phyloP scores from a whole-genome alignment of 2,797 vertebrate genomes.

The Heliangelus exortis region DNA sequence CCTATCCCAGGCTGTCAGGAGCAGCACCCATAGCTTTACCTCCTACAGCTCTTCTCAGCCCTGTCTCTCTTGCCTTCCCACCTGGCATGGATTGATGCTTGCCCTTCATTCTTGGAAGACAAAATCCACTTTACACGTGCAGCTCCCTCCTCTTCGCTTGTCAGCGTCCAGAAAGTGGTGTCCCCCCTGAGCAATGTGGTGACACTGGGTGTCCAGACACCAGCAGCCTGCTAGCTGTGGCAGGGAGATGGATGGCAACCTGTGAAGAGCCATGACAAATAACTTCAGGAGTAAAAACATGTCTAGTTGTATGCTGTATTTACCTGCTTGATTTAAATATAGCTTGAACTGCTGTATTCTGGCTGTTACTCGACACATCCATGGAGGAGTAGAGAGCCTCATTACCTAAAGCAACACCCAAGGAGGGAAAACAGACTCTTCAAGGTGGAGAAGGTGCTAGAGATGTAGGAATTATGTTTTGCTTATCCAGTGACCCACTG shows the following conservation, averaged over 20 bases:
- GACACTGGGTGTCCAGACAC: not conserved
- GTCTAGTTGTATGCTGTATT: not conserved
- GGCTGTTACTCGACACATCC: not conserved
- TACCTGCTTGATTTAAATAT: not conserved
- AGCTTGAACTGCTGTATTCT: not conserved
- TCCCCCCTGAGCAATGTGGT: not conserved
- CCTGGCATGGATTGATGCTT: not conserved
- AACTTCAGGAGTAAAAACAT: not conserved
- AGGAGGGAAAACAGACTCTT: not conserved
- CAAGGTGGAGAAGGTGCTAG: not conserved
- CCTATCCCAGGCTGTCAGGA: not conserved
- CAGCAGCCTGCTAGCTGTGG: not conserved
- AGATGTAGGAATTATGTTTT: not conserved
- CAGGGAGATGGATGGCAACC: not conserved
- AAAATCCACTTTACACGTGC: not conserved
- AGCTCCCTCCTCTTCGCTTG: not conserved
- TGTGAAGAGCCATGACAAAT: not conserved
- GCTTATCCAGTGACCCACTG: not conserved
- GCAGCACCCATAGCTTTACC: not conserved
- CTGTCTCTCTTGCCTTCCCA: not conserved
- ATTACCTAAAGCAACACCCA: not conserved
- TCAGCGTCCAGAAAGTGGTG: not conserved
- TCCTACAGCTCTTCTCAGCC: not conserved
- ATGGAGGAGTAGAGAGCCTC: not conserved
- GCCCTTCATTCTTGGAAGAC: not conserved